A percentile compares a stretch with the other conserved stretches of the same genome.
Evolutionary conservation across 30 jellyfish, hydroid and myxozoan species (phyloP).

Genomic region (Haliclystus octoradiatus): DNA sequence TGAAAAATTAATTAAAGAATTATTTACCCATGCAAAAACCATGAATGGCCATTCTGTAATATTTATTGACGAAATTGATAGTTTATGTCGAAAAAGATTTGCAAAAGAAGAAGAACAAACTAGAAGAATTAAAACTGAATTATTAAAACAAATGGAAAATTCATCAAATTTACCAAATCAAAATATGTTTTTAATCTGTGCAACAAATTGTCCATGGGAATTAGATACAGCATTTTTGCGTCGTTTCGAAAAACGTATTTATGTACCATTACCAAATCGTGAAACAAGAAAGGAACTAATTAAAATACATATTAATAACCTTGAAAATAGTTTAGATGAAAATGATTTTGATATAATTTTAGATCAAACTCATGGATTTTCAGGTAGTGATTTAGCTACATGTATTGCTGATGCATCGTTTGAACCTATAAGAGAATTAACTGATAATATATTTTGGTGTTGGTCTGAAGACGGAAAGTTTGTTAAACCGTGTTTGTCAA

Average conservation of each 20-base stretch:
- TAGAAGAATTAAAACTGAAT: conserved; percentile 82
- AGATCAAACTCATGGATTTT: conserved; percentile 73
- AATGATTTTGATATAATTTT: conserved; percentile 56
- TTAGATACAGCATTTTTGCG: conserved; percentile 88
- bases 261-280: conserved; percentile 70
- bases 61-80: conserved; percentile 91
- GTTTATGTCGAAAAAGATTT: conserved; percentile 78
- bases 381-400: conserved; percentile 92
- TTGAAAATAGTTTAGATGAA: conserved; percentile 14
- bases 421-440: conserved; percentile 80
- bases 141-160: conserved; percentile 86
- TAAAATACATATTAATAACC: conserved; percentile 37
- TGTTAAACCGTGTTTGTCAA: conserved; percentile 42
- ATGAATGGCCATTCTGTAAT: conserved; percentile 55
- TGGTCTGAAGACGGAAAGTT: conserved; percentile 74
- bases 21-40: conserved; percentile 60
- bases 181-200: conserved; percentile 62
- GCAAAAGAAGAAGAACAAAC: conserved; percentile 88
- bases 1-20: conserved; percentile 83
- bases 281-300: conserved; percentile 64
- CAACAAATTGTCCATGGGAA: conserved; percentile 97
- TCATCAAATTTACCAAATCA: conserved; percentile 40
- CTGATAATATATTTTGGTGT: conserved; percentile 39
- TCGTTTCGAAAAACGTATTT: conserved; percentile 80
- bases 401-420: conserved; percentile 87